A percentile compares a stretch with the other conserved stretches of the same genome.
These are phyloP conservation scores for Hydractinia echinata DNA, from an alignment of 30 jellyfish, hydroid and myxozoan genomes.

Conservation along the genomic window DNA sequence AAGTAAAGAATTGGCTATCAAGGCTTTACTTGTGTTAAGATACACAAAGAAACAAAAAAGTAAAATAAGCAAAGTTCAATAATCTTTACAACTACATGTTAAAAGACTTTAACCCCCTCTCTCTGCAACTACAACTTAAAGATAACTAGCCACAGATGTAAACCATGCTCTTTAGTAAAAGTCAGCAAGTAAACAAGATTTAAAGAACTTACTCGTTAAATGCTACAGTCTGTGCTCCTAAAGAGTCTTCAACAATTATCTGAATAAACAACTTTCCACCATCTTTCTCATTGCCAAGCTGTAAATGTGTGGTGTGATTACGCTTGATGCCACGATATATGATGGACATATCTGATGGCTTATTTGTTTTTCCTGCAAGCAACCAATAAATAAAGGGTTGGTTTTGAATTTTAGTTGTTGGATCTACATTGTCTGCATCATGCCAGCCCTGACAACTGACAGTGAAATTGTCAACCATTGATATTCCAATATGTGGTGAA, in stretches of 20 bases:
- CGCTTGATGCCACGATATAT: slow-evolving; percentile 70
- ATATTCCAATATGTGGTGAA: slow-evolving; percentile 48
- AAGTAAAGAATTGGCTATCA: too few species aligned
- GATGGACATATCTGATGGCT: slow-evolving; percentile 26
- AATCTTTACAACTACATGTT: too few species aligned
- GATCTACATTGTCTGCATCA: slow-evolving; percentile 52
- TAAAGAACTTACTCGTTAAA: slow-evolving; percentile 42
- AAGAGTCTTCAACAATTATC: slow-evolving; percentile 61
- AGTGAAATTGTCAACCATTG: slow-evolving; percentile 51
- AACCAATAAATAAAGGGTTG: slow-evolving; percentile 63
- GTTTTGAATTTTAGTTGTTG: neutral
- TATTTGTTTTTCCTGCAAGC: slow-evolving; percentile 19
- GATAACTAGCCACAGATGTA: too few species aligned
- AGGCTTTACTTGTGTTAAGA: too few species aligned
- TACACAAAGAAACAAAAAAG: too few species aligned
- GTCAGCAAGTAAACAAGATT: neutral
- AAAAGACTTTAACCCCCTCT: too few species aligned
- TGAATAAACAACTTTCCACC: slow-evolving; percentile 29
- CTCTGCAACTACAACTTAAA: too few species aligned
- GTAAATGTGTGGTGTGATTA: neutral
- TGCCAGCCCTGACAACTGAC: slow-evolving; percentile 54
- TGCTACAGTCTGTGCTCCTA: slow-evolving; percentile 70
- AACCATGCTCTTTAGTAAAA: too few species aligned
- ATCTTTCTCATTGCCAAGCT: slow-evolving; percentile 20
- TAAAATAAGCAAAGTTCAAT: too few species aligned